These are phyloP conservation scores for Holothuria scabra DNA, from an alignment of 53 echinoderm and acorn worm species.

Conservation along the genomic window DNA sequence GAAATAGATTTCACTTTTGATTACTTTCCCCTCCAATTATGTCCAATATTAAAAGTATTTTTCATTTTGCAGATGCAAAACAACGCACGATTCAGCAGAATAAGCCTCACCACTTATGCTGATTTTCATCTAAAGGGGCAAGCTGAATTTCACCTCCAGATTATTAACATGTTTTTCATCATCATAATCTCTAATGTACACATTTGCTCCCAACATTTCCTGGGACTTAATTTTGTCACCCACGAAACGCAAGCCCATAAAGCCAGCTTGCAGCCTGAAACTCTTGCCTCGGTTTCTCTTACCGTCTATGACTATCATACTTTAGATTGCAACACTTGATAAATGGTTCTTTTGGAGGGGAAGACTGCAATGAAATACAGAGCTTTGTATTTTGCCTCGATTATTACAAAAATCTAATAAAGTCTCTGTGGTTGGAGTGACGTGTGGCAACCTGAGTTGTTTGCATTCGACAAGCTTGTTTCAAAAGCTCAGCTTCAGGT, in stretches of 20 bases:
- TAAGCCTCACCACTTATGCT: too few species aligned
- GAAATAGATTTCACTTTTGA: too few species aligned
- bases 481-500: conserved; percentile 23
- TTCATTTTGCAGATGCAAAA: too few species aligned
- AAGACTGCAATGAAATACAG: conserved; percentile 26
- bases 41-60: too few species aligned
- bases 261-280: too few species aligned
- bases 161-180: conserved; percentile 26
- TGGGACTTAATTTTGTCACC: too few species aligned
- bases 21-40: too few species aligned
- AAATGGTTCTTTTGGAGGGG: conserved; percentile 15
- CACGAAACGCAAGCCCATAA: too few species aligned
- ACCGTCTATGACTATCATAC: conserved; percentile 15
- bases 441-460: conserved; percentile 34
- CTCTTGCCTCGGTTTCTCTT: too few species aligned
- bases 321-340: conserved; percentile 42
- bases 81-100: too few species aligned
- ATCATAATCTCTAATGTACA: conserved; percentile 31
- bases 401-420: conserved; percentile 49
- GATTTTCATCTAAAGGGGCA: too few species aligned
- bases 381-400: conserved; percentile 44
- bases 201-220: conserved; percentile 10
- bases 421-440: conserved; percentile 25
- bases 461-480: conserved; percentile 34
- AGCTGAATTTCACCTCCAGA: background rate